Evolutionary conservation across 2,888 invertebrate species (phyloP).

Genomic region (Ochropleura plecta): DNA sequence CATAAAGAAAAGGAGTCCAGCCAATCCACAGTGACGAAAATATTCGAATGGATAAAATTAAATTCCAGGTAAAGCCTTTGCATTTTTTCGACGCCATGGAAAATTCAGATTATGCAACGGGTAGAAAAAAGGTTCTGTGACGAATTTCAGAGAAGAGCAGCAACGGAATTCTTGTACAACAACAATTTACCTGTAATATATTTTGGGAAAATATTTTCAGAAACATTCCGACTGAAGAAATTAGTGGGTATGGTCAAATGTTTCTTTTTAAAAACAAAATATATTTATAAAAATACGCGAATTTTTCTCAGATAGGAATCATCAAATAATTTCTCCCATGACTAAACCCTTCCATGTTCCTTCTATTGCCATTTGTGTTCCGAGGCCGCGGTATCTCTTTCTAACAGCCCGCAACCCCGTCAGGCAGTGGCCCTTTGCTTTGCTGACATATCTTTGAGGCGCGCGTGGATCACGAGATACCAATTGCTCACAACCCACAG

Average conservation of each 20-base stretch:
- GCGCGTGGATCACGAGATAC: too few species aligned
- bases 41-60: slow-evolving; percentile 34
- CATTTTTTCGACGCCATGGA: slow-evolving; percentile 25
- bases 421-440: too few species aligned
- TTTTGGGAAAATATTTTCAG: background rate
- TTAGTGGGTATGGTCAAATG: background rate
- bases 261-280: too few species aligned
- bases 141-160: background rate
- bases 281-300: too few species aligned
- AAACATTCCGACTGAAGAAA: background rate
- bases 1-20: slow-evolving; percentile 12
- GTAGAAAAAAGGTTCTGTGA: slow-evolving; percentile 6
- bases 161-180: slow-evolving; percentile 1
- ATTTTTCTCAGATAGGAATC: too few species aligned
- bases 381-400: too few species aligned
- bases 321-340: too few species aligned
- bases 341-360: too few species aligned
- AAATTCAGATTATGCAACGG: slow-evolving; percentile 1
- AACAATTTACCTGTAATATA: slow-evolving; percentile 3
- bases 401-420: too few species aligned
- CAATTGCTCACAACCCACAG: too few species aligned
- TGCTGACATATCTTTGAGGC: too few species aligned
- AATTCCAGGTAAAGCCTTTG: slow-evolving; percentile 16
- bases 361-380: too few species aligned
- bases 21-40: slow-evolving; percentile 18